phyloP scores from a whole-genome alignment of 2,113 vertebrate genomes.

The Nycticryphes semicollaris region DNA sequence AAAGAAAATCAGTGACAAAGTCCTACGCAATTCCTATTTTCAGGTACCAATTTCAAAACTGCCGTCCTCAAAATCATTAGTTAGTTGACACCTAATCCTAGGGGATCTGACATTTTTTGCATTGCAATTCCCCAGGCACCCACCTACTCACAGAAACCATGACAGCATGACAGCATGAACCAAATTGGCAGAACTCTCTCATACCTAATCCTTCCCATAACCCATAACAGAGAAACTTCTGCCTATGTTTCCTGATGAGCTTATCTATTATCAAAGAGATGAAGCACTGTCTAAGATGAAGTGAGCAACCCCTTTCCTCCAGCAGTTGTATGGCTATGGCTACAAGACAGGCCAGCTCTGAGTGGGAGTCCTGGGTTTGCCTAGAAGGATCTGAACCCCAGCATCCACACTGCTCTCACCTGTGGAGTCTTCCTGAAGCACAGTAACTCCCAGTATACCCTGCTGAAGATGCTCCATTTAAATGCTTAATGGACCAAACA shows the following conservation, averaged over 20 bases:
- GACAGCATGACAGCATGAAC: neutral
- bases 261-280: neutral
- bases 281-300: neutral
- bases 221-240: neutral
- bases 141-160: neutral
- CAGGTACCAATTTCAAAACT: neutral
- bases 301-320: neutral
- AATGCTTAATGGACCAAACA: neutral
- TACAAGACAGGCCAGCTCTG: neutral
- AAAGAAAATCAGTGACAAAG: neutral
- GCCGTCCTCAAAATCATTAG: constrained; percentile 6
- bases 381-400: neutral
- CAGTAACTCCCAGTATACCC: neutral
- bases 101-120: constrained; percentile 19
- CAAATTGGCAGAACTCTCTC: neutral
- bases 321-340: neutral
- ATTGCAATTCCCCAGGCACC: neutral
- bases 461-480: neutral
- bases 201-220: neutral
- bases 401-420: neutral
- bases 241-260: neutral
- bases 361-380: neutral
- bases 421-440: no score
- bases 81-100: constrained; percentile 28
- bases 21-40: constrained; percentile 13